Base-by-base conservation (phyloP, 2,888 invertebrate species). In the Phaonia tiefii region DNA sequence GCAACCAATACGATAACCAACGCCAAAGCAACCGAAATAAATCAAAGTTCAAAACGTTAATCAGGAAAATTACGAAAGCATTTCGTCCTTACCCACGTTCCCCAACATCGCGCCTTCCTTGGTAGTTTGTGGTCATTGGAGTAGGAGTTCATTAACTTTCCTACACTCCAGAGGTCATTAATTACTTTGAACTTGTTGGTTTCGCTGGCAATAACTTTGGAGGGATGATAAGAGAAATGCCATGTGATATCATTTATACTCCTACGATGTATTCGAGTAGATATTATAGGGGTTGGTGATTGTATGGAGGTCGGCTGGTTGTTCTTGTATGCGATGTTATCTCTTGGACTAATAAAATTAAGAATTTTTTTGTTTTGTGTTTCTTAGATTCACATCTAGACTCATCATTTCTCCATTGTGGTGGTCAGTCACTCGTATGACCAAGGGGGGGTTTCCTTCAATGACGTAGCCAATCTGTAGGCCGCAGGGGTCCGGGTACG, bases 111-210 rank as follows among this genome's bases (percentile, higher is more conserved):
- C 17, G 46, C 22, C 4, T n/a, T 70, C 20, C 63, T n/a, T n/a
- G n/a, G n/a, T 69, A 49, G 39, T 65, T 37, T n/a, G 31, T 51
- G 74, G 51, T 51, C 37, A 39, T 2, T 17, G 60, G 37, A 0
- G 60, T 60, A 81, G 85, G 85, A 86, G 88, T 89, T 89, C 88
- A 89, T 89, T 89, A 88, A 88, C 85, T 86, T 86, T 83, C 83
- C 84, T 54, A 17, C 7, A n/a, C 58, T 70, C 67, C 75, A 67
- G 51, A 86, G 89, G 89, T 88, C 89, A 88, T 88, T 88, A 89
- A 88, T 88, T 88, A 88, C 86, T 89, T 87, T 88, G 88, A 88
- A 89, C 88, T 88, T 85, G 54, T 20, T 26, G n/a, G 10, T 20
- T 46, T 2, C 54, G 20, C 22, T 2, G 13, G 15, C 26, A 58